Conservation (phyloP, 2,888 invertebrate species). For the Agrochola litura region DNA sequence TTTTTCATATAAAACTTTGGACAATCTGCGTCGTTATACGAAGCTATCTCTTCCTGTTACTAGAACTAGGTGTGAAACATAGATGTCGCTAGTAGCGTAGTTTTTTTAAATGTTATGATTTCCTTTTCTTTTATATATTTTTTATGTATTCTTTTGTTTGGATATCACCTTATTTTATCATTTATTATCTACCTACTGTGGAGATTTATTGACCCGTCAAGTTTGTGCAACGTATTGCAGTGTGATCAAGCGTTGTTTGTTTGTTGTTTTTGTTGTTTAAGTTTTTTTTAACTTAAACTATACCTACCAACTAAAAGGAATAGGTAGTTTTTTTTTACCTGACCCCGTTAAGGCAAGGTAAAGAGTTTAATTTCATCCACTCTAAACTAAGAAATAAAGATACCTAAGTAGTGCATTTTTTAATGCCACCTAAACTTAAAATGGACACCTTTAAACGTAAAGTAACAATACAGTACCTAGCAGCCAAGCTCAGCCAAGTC, state of each 20-base stretch:
- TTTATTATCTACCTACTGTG: too few species aligned
- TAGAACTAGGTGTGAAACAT: slow-evolving; percentile 23
- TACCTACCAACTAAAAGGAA: neutral
- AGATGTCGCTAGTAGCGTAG: slow-evolving; percentile 47
- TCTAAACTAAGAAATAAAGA: neutral
- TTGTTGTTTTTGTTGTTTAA: too few species aligned
- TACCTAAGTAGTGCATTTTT: neutral
- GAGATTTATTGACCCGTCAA: neutral
- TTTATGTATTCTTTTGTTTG: neutral
- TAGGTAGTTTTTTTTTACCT: neutral
- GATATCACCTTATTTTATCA: neutral
- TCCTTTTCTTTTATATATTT: neutral
- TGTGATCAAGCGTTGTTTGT: neutral
- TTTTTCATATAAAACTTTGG: too few species aligned
- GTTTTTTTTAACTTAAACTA: neutral
- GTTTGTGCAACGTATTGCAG: neutral
- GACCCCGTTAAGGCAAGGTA: neutral
- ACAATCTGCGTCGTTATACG: neutral
- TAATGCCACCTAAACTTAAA: neutral
- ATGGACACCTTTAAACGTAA: neutral
- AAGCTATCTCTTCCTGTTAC: slow-evolving; percentile 1
- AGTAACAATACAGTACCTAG: slow-evolving; percentile 8
- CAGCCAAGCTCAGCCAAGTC: neutral
- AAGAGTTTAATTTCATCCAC: neutral
- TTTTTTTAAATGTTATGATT: neutral